phyloP scores from a whole-genome alignment of 2,113 vertebrate species.

The Cyprinodon brontotheroides region DNA sequence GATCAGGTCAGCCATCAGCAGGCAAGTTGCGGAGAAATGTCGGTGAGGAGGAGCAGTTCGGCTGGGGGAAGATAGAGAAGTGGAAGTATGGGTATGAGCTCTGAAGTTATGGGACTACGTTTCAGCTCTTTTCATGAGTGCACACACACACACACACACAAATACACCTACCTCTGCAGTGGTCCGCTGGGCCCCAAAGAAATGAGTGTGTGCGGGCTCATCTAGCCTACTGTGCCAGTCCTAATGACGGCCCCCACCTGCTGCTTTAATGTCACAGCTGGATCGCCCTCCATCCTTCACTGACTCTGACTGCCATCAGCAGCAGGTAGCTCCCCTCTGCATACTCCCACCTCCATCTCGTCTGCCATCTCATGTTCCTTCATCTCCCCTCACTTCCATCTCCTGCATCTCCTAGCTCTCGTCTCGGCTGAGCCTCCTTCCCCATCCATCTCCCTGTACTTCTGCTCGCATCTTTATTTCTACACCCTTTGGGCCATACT shows the following conservation, averaged over 20 bases:
- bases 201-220: constrained; percentile 90
- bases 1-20: constrained; percentile 47
- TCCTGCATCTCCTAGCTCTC: constrained; percentile 40
- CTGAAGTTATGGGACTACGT: constrained; percentile 64
- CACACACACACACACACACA: constrained; percentile 27
- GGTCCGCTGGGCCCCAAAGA: constrained; percentile 75
- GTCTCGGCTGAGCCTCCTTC: constrained; percentile 27
- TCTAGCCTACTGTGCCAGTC: constrained; percentile 93
- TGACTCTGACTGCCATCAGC: constrained; percentile 83
- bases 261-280: constrained; percentile 99
- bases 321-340: constrained; percentile 71
- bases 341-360: constrained; percentile 52
- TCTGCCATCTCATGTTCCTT: constrained; percentile 45
- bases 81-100: constrained; percentile 45
- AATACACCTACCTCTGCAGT: constrained; percentile 46
- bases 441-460: constrained; percentile 22
- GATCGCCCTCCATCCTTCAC: constrained; percentile 93
- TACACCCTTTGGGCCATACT: background rate
- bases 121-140: constrained; percentile 51
- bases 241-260: constrained; percentile 99
- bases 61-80: constrained; percentile 38
- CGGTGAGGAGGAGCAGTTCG: constrained; percentile 34
- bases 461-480: background rate
- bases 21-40: constrained; percentile 24
- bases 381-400: constrained; percentile 62